Conservation (phyloP, 2,113 vertebrate species). For the Zosterops borbonicus region DNA sequence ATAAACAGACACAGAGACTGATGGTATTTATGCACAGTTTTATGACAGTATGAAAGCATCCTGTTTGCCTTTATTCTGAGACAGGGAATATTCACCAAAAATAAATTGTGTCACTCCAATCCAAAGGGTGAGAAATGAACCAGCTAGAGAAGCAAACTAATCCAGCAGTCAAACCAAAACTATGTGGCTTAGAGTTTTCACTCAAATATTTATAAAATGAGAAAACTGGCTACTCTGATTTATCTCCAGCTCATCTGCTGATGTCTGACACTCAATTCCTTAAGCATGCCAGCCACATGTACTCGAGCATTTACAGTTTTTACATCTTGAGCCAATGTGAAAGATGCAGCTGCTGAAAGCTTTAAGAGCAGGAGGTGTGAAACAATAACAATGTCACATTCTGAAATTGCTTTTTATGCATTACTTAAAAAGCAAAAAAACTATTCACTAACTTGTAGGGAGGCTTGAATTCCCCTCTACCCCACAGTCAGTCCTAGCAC, state of each 20-base stretch:
- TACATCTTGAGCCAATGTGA: neutral
- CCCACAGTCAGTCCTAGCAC: neutral
- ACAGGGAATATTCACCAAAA: neutral
- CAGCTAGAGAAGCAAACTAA: neutral
- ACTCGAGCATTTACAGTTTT: neutral
- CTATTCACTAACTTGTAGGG: neutral
- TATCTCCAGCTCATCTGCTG: neutral
- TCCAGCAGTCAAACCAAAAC: neutral
- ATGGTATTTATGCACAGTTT: neutral
- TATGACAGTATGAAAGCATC: neutral
- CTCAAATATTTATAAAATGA: neutral
- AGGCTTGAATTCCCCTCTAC: neutral
- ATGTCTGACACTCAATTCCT: neutral
- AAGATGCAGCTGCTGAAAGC: slow-evolving; percentile 18
- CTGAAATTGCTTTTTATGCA: neutral
- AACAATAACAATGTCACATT: neutral
- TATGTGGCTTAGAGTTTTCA: neutral
- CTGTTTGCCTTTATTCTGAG: neutral
- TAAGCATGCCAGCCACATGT: neutral
- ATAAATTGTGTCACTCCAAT: neutral
- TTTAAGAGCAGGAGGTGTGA: neutral
- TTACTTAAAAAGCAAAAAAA: neutral
- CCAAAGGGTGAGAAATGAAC: neutral
- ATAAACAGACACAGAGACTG: neutral
- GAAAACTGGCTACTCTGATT: neutral